These are phyloP conservation scores for Manis javanica DNA, from an alignment of 2,797 vertebrate species.

Conservation along the genomic window DNA sequence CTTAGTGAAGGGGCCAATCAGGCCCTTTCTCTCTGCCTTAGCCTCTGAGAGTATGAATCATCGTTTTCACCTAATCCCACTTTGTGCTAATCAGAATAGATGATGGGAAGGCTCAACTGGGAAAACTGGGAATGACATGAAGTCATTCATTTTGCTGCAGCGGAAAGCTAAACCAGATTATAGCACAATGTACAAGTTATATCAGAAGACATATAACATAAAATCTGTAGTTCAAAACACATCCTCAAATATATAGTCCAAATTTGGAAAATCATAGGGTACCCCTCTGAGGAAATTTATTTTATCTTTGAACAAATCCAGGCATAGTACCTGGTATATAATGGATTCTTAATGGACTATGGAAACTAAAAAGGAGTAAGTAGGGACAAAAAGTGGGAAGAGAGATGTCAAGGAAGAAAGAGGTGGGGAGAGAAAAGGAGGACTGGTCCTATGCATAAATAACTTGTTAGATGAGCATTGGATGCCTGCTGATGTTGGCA, in stretches of 20 bases:
- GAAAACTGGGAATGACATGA: background rate
- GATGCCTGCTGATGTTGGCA: background rate
- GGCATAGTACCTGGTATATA: background rate
- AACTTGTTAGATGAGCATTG: background rate
- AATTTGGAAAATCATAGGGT: background rate
- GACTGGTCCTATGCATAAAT: background rate
- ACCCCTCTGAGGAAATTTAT: background rate
- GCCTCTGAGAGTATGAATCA: background rate
- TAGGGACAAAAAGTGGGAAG: background rate
- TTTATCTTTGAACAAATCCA: background rate
- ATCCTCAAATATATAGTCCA: background rate
- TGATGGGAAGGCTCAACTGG: background rate
- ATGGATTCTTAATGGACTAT: background rate
- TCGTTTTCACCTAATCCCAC: slow-evolving; percentile 31
- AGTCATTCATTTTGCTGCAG: slow-evolving; percentile 4
- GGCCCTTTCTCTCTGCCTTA: background rate
- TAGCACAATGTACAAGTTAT: background rate
- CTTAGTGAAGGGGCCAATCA: background rate
- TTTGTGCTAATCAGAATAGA: slow-evolving; percentile 38
- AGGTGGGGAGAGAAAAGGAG: background rate
- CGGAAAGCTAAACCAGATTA: background rate
- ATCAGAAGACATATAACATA: background rate
- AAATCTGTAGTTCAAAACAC: background rate
- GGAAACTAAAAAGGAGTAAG: background rate
- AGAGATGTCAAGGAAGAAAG: background rate